phyloP scores from a whole-genome alignment of 2,797 vertebrate genomes.

The Squalus acanthias region DNA sequence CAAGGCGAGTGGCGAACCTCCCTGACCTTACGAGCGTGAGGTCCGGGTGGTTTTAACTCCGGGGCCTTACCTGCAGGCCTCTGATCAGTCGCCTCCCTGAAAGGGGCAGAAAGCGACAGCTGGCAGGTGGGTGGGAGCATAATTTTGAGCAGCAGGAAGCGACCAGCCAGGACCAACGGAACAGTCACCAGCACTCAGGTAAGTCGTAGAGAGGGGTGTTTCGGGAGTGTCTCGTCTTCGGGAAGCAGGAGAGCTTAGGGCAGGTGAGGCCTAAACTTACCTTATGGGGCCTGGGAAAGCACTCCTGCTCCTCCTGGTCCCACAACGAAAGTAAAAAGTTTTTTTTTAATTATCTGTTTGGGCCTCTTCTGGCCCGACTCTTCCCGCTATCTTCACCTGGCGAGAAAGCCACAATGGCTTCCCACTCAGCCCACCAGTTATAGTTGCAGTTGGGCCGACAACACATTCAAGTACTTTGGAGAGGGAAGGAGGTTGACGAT shows the following conservation, averaged over 20 bases:
- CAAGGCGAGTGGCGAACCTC: background rate
- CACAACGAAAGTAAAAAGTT: background rate
- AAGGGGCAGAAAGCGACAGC: background rate
- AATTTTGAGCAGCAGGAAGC: background rate
- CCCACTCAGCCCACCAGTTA: background rate
- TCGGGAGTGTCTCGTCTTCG: background rate
- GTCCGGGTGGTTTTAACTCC: background rate
- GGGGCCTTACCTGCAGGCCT: background rate
- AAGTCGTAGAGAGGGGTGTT: background rate
- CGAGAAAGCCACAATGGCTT: background rate
- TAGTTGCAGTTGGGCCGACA: background rate
- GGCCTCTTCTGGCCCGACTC: background rate
- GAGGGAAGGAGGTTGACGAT: background rate
- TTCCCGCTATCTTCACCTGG: background rate
- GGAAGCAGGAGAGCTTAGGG: background rate
- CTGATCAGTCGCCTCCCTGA: background rate
- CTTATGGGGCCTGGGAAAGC: background rate
- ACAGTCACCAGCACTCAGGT: background rate
- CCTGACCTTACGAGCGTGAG: background rate
- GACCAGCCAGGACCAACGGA: background rate
- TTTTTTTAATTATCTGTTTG: background rate
- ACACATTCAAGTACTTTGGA: background rate
- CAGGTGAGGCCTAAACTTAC: background rate
- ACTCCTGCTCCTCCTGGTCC: background rate
- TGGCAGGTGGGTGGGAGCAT: background rate